A percentile compares a stretch with the other conserved stretches of the same genome.
phyloP scores from a whole-genome alignment of 53 echinoderm and acorn worm genomes.

The Pentamera pediparva region DNA sequence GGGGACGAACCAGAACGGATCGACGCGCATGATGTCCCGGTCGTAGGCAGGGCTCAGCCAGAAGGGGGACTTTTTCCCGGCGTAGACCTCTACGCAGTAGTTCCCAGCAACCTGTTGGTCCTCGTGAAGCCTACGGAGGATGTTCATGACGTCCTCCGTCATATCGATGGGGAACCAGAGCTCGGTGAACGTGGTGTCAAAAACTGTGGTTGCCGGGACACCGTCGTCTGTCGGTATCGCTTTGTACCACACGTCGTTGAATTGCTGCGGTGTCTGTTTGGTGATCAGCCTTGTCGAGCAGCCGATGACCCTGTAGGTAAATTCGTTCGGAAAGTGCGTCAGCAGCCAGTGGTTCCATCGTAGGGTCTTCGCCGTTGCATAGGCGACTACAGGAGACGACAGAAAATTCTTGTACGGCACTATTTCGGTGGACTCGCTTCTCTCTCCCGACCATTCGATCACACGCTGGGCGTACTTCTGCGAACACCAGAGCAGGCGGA shows the following conservation, averaged over 20 bases:
- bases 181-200: neutral
- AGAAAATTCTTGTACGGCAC: neutral
- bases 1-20: constrained; percentile 4
- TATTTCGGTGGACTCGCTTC: neutral
- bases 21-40: neutral
- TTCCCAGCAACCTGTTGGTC: neutral
- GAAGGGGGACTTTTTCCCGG: neutral
- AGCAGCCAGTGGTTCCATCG: too few relatives aligned
- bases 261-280: neutral
- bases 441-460: neutral
- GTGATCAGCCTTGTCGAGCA: neutral
- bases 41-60: constrained; percentile 13
- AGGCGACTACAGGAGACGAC: too few relatives aligned
- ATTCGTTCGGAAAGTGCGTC: neutral
- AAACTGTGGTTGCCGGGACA: neutral
- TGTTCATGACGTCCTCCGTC: neutral
- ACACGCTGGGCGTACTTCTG: neutral
- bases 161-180: constrained; percentile 9
- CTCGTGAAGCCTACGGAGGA: neutral
- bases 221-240: neutral
- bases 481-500: neutral
- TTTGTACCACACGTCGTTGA: neutral
- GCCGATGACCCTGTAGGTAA: neutral
- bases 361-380: too few relatives aligned
- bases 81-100: neutral